A percentile compares a stretch with the other conserved stretches of the same genome.
phyloP scores from a whole-genome alignment of 2,888 invertebrate genomes.

The Cantharis nigra region DNA sequence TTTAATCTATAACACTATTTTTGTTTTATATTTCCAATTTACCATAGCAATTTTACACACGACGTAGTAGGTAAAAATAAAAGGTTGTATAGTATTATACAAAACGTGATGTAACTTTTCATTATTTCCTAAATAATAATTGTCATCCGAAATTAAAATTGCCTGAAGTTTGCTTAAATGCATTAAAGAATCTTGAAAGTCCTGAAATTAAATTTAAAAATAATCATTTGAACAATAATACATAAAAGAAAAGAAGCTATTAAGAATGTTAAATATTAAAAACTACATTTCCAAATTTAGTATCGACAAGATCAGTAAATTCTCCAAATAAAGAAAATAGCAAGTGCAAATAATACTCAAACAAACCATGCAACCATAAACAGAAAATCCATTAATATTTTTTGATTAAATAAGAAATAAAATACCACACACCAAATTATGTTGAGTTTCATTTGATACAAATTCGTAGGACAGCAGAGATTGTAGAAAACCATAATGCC shows the following conservation, averaged over 20 bases:
- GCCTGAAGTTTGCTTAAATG: slow-evolving; percentile 47
- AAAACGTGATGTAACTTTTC: slow-evolving; percentile 60
- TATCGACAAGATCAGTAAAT: neutral
- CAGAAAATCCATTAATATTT: neutral
- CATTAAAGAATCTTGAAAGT: slow-evolving; percentile 56
- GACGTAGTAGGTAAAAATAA: slow-evolving; percentile 64
- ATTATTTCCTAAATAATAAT: slow-evolving; percentile 54
- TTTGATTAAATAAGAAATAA: slow-evolving; percentile 10
- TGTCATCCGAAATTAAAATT: slow-evolving; percentile 38
- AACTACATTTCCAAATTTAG: neutral
- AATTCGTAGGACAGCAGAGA: slow-evolving; percentile 68
- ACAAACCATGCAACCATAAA: neutral
- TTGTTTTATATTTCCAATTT: slow-evolving; percentile 12
- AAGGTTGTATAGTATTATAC: slow-evolving; percentile 66
- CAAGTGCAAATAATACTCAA: neutral
- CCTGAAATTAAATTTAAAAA: slow-evolving; percentile 46
- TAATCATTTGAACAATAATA: neutral
- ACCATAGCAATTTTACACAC: slow-evolving; percentile 51
- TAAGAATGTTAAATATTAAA: neutral
- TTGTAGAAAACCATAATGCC: slow-evolving; percentile 58
- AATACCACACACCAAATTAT: slow-evolving; percentile 56
- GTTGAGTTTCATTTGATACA: slow-evolving; percentile 59
- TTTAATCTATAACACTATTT: neutral
- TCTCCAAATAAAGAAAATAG: neutral
- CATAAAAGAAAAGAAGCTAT: too few relatives aligned